Percentiles rank a stretch among this genome's conserved stretches.
phyloP scores from a whole-genome alignment of 2,888 invertebrate genomes.

The Drosophila diplacantha region DNA sequence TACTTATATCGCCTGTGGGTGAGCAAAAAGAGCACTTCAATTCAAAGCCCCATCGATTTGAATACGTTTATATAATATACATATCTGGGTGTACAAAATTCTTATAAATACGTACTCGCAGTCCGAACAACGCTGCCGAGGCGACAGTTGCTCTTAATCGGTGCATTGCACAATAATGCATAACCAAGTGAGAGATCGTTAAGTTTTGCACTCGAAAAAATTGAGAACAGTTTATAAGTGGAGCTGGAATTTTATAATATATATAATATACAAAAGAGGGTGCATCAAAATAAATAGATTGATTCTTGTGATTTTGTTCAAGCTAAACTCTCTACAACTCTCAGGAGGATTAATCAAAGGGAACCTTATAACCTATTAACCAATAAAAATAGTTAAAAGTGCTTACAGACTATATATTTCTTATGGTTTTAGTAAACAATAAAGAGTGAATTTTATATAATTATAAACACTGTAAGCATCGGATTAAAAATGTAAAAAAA shows the following conservation, averaged over 20 bases:
- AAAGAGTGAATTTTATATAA: neutral
- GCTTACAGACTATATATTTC: neutral
- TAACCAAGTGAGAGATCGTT: neutral
- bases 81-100: conserved; percentile 25
- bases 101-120: conserved; percentile 29
- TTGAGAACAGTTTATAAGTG: neutral
- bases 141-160: conserved; percentile 36
- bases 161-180: conserved; percentile 24
- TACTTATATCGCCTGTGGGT: conserved; percentile 11
- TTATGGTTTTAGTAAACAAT: neutral
- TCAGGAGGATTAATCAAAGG: too few relatives aligned
- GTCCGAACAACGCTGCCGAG: conserved; percentile 31
- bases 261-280: neutral
- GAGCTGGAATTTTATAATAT: neutral
- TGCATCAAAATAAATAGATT: too few relatives aligned
- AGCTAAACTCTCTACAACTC: too few relatives aligned
- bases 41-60: conserved; percentile 39
- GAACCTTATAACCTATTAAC: too few relatives aligned
- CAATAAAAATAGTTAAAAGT: neutral
- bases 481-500: neutral
- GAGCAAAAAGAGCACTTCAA: conserved; percentile 55
- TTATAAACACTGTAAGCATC: neutral
- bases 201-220: conserved; percentile 16
- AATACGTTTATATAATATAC: conserved; percentile 32
- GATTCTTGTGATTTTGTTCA: too few relatives aligned